Percentiles rank a stretch among this genome's conserved stretches.
Evolutionary conservation across 2,113 vertebrate genomes (phyloP).

Genomic region (Ictalurus furcatus): DNA sequence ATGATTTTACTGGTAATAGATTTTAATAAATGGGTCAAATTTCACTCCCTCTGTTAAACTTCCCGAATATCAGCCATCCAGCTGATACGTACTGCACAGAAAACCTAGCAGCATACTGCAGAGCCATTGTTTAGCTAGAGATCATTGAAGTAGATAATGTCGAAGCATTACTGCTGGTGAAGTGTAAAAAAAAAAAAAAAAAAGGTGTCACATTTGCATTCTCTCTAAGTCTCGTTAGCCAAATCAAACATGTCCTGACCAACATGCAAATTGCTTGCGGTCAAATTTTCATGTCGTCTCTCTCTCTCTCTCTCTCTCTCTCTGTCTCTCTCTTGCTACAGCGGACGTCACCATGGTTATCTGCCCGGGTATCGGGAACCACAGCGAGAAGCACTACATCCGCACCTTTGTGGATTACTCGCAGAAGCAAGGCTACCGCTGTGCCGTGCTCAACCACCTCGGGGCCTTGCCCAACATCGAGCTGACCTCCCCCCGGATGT

Average conservation of each 20-base stretch:
- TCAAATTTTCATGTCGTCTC: not conserved
- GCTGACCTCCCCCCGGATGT: conserved; percentile 96
- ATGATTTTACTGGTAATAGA: not conserved
- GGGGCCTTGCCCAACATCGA: conserved; percentile 95
- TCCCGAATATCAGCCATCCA: not conserved
- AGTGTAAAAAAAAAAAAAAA: not conserved
- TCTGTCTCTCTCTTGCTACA: conserved; percentile 58
- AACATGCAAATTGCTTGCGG: conserved; percentile 22
- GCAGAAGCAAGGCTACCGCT: conserved; percentile 94
- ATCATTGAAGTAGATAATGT: not conserved
- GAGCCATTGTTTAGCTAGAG: not conserved
- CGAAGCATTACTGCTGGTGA: not conserved
- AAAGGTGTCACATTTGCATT: not conserved
- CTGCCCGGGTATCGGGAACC: conserved; percentile 97
- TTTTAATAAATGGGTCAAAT: not conserved
- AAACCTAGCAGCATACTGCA: not conserved
- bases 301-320: conserved; percentile 8
- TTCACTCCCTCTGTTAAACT: not conserved
- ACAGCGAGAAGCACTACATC: conserved; percentile 99
- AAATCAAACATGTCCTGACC: not conserved
- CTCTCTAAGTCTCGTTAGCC: not conserved
- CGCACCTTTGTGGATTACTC: conserved; percentile 95
- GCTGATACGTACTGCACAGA: not conserved
- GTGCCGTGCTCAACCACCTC: conserved; percentile 93
- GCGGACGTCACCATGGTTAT: conserved; percentile 98